A percentile compares a stretch with the other conserved stretches of the same genome.
Conservation (phyloP, 2,888 invertebrate species). For the Ramazzottius varieornatus region DNA sequence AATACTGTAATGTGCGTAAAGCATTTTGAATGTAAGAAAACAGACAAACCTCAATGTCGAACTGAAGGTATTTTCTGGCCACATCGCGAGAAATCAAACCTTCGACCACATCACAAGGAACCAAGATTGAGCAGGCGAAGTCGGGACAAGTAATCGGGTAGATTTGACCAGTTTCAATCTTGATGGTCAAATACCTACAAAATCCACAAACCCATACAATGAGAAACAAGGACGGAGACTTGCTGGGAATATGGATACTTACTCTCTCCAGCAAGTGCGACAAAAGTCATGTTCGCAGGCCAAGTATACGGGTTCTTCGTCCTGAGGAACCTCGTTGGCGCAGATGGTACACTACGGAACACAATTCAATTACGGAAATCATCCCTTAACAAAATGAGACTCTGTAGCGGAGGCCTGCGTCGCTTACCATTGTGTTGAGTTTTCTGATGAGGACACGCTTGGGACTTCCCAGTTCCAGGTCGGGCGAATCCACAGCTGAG, state of each 20-base stretch:
- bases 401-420: neutral
- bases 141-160: constrained; percentile 39
- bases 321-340: constrained; percentile 26
- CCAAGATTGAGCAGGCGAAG: constrained; percentile 34
- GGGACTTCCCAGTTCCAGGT: constrained; percentile 5
- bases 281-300: constrained; percentile 38
- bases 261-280: constrained; percentile 35
- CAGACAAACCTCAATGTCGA: constrained; percentile 36
- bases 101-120: constrained; percentile 38
- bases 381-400: too few relatives aligned
- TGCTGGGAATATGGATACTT: constrained; percentile 8
- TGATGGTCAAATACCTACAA: constrained; percentile 32
- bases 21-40: too few relatives aligned
- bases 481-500: constrained; percentile 7
- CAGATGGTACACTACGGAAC: constrained; percentile 34
- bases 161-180: constrained; percentile 38
- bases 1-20: too few relatives aligned
- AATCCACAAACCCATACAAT: neutral
- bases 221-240: neutral
- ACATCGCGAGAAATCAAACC: constrained; percentile 37
- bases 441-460: neutral
- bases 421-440: neutral
- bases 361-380: neutral
- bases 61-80: constrained; percentile 37
- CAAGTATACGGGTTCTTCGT: constrained; percentile 30